Base-by-base conservation (phyloP, 2,113 vertebrate species). In the Podarcis muralis region DNA sequence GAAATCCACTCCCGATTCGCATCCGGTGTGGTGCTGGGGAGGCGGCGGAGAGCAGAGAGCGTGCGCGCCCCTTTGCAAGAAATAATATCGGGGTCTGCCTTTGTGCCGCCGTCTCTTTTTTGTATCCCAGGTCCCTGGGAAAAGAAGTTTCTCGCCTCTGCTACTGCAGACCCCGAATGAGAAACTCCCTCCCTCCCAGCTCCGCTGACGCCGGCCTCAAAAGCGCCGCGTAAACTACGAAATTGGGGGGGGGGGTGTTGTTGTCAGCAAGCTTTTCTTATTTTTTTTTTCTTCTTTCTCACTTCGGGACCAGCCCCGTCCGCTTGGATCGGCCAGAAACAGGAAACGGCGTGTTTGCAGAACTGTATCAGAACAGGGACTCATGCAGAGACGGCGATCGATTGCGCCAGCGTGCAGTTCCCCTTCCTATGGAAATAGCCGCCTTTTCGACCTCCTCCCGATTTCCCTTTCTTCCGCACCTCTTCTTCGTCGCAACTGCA, bases 151-250 rank as follows among this genome's bases (percentile, higher is more conserved):
- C 27, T 2, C 23, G 22, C 13, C 72, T 65, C 87, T 35, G 35
- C 82, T 6, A 4, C 53, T 23, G 35, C 66, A 3, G 48, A 3
- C 72, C 59, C 69, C 53, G 23, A 6, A 75, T 48, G 83, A 74
- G 90, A 71, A 92, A 83, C 84, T 83, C 62, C 71, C 74, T 68
- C 76, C 86, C 78, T 32, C 82, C 87, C 23, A 40, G 62, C 81
- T 48, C 2, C 16, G 66, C 82, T 71, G 81, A 81, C 82, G 57
- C n/a, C 71, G 77, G 86, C 86, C 62, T 71, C 35, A 22, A 32
- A 40, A 83, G 88, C 82, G 48, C 77, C 81, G 83, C 48, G 35
- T 53, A 30, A 81, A 85, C 65, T 40, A 53, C 3, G 57, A 59
- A 69, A 79, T 85, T 37, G 35, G 35, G 25, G 66, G 75, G n/a